Conservation (phyloP, 2,888 invertebrate species). For the Acanthosoma haemorrhoidale region DNA sequence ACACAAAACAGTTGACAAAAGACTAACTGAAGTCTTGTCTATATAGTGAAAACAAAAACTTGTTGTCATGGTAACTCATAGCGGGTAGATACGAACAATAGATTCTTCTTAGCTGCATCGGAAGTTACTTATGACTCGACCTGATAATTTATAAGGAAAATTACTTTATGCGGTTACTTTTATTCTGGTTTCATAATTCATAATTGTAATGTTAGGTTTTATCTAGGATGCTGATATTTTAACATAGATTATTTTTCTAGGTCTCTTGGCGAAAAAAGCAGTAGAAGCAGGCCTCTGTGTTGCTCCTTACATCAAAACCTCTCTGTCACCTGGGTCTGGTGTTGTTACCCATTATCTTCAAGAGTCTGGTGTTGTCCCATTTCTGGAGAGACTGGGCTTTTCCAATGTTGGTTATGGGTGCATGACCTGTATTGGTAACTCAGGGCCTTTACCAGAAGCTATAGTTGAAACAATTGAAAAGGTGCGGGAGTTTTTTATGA, state of each 20-base stretch:
- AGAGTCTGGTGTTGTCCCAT: slow-evolving; percentile 88
- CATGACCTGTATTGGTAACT: slow-evolving; percentile 99
- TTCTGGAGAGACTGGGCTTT: slow-evolving; percentile 81
- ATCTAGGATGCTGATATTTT: not conserved
- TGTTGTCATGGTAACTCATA: no score
- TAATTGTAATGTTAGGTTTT: not conserved
- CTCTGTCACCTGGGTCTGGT: slow-evolving; percentile 90
- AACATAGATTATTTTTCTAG: slow-evolving; percentile 46
- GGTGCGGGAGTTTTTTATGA: no score
- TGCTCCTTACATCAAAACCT: slow-evolving; percentile 92
- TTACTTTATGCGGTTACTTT: no score
- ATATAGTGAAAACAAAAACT: no score
- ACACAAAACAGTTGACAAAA: no score
- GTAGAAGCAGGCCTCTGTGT: slow-evolving; percentile 84
- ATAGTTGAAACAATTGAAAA: slow-evolving; percentile 89
- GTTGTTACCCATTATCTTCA: slow-evolving; percentile 86
- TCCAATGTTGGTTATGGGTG: slow-evolving; percentile 97
- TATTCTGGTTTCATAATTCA: no score
- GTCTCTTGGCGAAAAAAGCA: slow-evolving; percentile 87
- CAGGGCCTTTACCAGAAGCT: slow-evolving; percentile 86
- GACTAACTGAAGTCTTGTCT: no score
- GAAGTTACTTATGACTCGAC: no score
- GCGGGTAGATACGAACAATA: no score
- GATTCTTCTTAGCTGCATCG: no score
- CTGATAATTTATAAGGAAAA: no score